Conservation (phyloP, 1,140 invertebrate genomes). For the Drosophila subobscura region DNA sequence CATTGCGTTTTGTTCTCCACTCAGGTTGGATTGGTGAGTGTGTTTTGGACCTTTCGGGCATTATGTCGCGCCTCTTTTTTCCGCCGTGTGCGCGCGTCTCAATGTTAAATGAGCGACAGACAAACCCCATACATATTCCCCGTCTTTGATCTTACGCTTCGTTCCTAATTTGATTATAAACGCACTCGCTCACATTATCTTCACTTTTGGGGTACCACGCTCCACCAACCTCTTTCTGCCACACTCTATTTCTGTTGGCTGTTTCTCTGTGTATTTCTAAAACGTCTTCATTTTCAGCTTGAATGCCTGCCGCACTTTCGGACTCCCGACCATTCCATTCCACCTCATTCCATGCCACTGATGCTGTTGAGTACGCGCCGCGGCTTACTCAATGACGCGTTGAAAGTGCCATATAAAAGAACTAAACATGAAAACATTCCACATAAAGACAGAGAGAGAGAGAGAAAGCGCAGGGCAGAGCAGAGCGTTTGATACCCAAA, state of each 20-base stretch:
- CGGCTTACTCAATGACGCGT: constrained; percentile 79
- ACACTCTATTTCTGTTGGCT: background rate
- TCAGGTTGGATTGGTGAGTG: constrained; percentile 17
- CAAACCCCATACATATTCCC: background rate
- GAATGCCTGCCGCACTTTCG: constrained; percentile 45
- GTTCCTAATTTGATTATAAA: constrained; percentile 82
- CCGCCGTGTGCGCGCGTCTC: constrained; percentile 35
- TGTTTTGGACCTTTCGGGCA: constrained; percentile 74
- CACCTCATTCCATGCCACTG: constrained; percentile 31
- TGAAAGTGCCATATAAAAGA: constrained; percentile 77
- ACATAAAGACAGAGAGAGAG: background rate
- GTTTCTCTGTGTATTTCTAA: constrained; percentile 22
- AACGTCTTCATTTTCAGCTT: constrained; percentile 72
- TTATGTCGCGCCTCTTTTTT: constrained; percentile 82
- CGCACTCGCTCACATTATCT: constrained; percentile 48
- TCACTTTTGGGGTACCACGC: background rate
- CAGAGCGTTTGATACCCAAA: background rate
- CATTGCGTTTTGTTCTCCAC: constrained; percentile 9
- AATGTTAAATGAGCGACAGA: constrained; percentile 24
- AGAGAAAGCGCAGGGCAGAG: constrained; percentile 6
- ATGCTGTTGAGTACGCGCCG: constrained; percentile 71
- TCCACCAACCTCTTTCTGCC: background rate
- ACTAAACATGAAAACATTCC: constrained; percentile 74
- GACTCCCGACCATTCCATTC: constrained; percentile 2
- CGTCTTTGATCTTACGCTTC: constrained; percentile 81